A percentile compares a stretch with the other conserved stretches of the same genome.
Evolutionary conservation across 2,797 vertebrate species (phyloP).

Genomic region (Epinephelus malabaricus): DNA sequence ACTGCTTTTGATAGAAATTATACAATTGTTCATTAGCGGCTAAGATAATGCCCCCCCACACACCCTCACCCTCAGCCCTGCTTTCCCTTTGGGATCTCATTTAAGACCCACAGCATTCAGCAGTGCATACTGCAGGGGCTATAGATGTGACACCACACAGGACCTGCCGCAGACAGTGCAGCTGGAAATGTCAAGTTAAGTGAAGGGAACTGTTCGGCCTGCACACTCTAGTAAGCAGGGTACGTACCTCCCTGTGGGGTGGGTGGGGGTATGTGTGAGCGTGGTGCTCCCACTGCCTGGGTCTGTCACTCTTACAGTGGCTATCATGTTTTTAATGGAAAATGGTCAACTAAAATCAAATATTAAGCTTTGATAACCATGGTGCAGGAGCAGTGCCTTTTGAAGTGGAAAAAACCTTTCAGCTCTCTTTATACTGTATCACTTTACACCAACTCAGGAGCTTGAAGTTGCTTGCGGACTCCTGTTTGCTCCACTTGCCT

Average conservation of each 20-base stretch:
- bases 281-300: slow-evolving; percentile 40
- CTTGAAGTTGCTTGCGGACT: slow-evolving; percentile 52
- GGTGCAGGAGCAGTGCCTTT: slow-evolving; percentile 65
- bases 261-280: slow-evolving; percentile 7
- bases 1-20: slow-evolving; percentile 89
- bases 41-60: slow-evolving; percentile 81
- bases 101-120: slow-evolving; percentile 82
- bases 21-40: slow-evolving; percentile 89
- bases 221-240: slow-evolving; percentile 85
- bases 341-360: slow-evolving; percentile 78
- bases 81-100: slow-evolving; percentile 88
- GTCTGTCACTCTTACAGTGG: slow-evolving; percentile 72
- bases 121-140: slow-evolving; percentile 73
- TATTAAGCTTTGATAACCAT: slow-evolving; percentile 77
- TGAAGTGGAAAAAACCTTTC: slow-evolving; percentile 76
- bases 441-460: slow-evolving; percentile 55
- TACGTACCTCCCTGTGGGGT: slow-evolving; percentile 73
- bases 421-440: slow-evolving; percentile 58
- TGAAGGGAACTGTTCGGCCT: slow-evolving; percentile 80
- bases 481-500: slow-evolving; percentile 65
- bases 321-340: slow-evolving; percentile 78
- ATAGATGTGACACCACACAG: slow-evolving; percentile 79
- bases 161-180: slow-evolving; percentile 79
- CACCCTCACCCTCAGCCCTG: slow-evolving; percentile 45
- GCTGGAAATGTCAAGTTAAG: slow-evolving; percentile 87